phyloP scores from a whole-genome alignment of 2,797 vertebrate genomes.

The Cheirogaleus major region DNA sequence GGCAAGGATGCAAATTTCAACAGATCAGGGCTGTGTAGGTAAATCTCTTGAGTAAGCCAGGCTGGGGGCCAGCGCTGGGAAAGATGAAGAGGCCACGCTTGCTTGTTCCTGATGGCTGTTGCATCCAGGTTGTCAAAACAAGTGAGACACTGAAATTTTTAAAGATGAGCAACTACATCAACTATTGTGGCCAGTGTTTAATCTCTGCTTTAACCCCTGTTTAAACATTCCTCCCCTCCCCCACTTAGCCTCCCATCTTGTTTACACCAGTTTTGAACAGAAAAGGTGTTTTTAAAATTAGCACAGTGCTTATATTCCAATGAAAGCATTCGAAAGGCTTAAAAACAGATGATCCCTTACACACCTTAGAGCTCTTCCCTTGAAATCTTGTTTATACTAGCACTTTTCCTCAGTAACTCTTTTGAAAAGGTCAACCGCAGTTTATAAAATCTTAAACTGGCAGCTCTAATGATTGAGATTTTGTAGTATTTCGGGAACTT shows the following conservation, averaged over 20 bases:
- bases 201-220: not conserved
- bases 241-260: not conserved
- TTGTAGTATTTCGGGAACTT: not conserved
- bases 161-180: not conserved
- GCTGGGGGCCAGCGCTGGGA: fast-evolving
- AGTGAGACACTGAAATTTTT: not conserved
- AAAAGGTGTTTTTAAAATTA: conserved; percentile 65
- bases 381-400: conserved; percentile 56
- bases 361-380: conserved; percentile 40
- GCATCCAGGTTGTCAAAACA: not conserved
- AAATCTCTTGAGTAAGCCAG: not conserved
- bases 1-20: not conserved
- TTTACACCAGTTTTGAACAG: not conserved
- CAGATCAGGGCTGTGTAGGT: fast-evolving
- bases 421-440: conserved; percentile 33
- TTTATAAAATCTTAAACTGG: conserved; percentile 40
- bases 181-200: not conserved
- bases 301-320: conserved; percentile 45
- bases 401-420: conserved; percentile 57
- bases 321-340: conserved; percentile 19
- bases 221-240: not conserved
- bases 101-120: not conserved
- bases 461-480: not conserved
- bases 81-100: fast-evolving
- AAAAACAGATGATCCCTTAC: conserved; percentile 55